Evolutionary conservation across 2,888 invertebrate species (phyloP).

Genomic region (Drosophila anceps): DNA sequence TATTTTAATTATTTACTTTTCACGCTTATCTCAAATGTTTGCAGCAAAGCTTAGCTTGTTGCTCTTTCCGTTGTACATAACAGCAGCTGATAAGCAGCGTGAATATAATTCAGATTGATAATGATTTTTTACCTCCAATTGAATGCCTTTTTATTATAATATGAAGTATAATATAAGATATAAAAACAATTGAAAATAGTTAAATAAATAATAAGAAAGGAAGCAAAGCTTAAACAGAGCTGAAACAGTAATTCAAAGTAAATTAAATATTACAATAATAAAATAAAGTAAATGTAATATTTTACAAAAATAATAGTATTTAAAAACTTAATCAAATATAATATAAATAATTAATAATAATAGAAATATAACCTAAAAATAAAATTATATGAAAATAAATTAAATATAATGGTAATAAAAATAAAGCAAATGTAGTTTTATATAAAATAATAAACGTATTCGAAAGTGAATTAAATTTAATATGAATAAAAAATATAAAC

Average conservation of each 20-base stretch:
- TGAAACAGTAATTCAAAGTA: too few species aligned
- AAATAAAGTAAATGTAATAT: too few species aligned
- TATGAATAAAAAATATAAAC: not conserved
- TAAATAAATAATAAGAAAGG: not conserved
- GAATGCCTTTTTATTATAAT: not conserved
- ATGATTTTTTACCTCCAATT: not conserved
- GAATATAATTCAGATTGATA: conserved; percentile 13
- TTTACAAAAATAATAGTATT: too few species aligned
- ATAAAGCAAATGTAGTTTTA: too few species aligned
- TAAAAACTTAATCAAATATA: too few species aligned
- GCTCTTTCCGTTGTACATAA: not conserved
- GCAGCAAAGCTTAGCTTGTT: not conserved
- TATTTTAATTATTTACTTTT: conserved; percentile 13
- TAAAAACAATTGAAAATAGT: not conserved
- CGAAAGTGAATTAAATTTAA: not conserved
- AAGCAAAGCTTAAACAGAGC: too few species aligned
- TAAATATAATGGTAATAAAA: too few species aligned
- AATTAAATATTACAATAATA: too few species aligned
- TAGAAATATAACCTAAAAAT: not conserved
- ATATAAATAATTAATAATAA: too few species aligned
- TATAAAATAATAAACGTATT: too few species aligned
- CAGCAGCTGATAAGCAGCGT: conserved; percentile 16
- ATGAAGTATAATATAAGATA: not conserved
- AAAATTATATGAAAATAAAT: too few species aligned
- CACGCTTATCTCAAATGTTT: conserved; percentile 31